Conservation (phyloP, 2,113 vertebrate species). For the Scophthalmus maximus region DNA sequence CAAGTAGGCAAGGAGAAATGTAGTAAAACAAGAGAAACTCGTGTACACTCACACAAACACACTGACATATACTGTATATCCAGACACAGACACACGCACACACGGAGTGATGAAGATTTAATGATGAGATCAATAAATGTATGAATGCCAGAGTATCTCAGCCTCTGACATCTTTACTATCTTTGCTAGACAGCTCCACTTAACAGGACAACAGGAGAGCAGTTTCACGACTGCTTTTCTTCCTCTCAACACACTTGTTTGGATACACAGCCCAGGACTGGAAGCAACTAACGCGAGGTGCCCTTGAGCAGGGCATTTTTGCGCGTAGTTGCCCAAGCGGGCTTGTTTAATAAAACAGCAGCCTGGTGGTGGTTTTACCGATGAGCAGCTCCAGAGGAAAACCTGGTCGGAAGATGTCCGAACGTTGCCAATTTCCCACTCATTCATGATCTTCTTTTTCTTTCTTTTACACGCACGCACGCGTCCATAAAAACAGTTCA, state of each 20-base stretch:
- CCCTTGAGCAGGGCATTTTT: constrained; percentile 28
- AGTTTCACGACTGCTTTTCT: constrained; percentile 12
- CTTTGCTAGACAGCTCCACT: constrained; percentile 62
- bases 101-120: constrained; percentile 82
- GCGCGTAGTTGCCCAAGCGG: not conserved
- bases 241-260: not conserved
- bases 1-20: constrained; percentile 70
- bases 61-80: constrained; percentile 9
- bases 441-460: too few species aligned
- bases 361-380: too few species aligned
- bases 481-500: too few species aligned
- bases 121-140: constrained; percentile 85
- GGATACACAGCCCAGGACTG: not conserved
- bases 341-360: not conserved
- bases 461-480: too few species aligned
- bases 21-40: constrained; percentile 67
- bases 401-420: too few species aligned
- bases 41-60: constrained; percentile 38
- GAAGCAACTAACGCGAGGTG: not conserved
- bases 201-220: constrained; percentile 61
- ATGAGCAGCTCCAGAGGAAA: too few species aligned
- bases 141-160: constrained; percentile 82
- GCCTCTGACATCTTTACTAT: constrained; percentile 79
- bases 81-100: constrained; percentile 42
- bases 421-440: too few species aligned